These are phyloP conservation scores for Palythoa grandis DNA, from an alignment of 92 coral and sea anemone species.

Conservation along the genomic window DNA sequence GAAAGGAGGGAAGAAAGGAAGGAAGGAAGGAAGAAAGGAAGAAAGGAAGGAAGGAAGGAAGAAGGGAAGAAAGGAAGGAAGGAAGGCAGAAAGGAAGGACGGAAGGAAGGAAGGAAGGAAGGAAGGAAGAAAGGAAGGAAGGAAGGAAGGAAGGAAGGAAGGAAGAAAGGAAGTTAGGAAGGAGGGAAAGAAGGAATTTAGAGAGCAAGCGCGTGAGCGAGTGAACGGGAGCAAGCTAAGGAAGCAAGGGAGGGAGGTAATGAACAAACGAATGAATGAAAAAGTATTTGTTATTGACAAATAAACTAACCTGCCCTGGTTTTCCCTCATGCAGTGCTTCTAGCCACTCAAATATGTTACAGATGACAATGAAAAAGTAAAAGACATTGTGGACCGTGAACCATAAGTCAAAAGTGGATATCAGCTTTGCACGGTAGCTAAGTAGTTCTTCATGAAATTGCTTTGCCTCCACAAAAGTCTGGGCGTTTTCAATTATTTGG, in stretches of 20 bases:
- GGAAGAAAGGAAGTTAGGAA: too few species aligned
- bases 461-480: slow-evolving; percentile 52
- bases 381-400: slow-evolving; percentile 65
- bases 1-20: not conserved
- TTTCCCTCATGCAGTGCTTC: slow-evolving; percentile 43
- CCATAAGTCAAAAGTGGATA: slow-evolving; percentile 63
- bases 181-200: too few species aligned
- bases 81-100: too few species aligned
- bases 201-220: too few species aligned
- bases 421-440: slow-evolving; percentile 54
- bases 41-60: too few species aligned
- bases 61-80: too few species aligned
- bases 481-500: slow-evolving; percentile 40
- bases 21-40: too few species aligned
- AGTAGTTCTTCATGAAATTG: slow-evolving; percentile 56
- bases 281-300: not conserved
- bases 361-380: slow-evolving; percentile 65
- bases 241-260: too few species aligned
- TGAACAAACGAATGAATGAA: not conserved
- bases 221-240: too few species aligned
- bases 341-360: slow-evolving; percentile 67
- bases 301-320: slow-evolving; percentile 28
- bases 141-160: too few species aligned
- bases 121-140: too few species aligned
- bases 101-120: too few species aligned